Evolutionary conservation across 2,888 invertebrate genomes (phyloP).

Genomic region (Meandrusa payeni): DNA sequence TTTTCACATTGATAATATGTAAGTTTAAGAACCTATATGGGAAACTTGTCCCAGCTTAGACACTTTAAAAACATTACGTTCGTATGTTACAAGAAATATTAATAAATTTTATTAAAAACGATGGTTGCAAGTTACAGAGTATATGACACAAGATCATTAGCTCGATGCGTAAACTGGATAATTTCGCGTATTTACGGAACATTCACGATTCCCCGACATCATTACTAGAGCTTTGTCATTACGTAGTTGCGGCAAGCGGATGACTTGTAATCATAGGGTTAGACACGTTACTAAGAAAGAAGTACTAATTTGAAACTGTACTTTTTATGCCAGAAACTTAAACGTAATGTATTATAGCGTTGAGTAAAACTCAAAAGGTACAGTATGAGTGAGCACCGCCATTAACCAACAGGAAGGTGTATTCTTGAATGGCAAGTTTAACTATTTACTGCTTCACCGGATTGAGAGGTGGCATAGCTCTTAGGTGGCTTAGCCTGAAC

Average conservation of each 20-base stretch:
- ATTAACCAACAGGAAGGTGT: not conserved
- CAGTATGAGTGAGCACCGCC: slow-evolving; percentile 7
- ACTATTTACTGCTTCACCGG: too few relatives aligned
- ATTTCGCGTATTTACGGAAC: slow-evolving; percentile 19
- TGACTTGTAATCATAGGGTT: slow-evolving; percentile 28
- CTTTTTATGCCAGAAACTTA: slow-evolving; percentile 18
- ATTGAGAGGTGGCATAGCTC: too few relatives aligned
- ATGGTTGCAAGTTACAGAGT: not conserved
- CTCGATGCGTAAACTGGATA: slow-evolving; percentile 15
- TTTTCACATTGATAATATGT: too few relatives aligned
- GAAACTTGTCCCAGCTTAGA: too few relatives aligned
- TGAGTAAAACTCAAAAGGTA: slow-evolving; percentile 9
- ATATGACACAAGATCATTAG: not conserved
- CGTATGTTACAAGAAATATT: not conserved
- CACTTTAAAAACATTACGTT: too few relatives aligned
- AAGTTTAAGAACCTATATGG: too few relatives aligned
- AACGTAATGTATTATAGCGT: slow-evolving; percentile 9
- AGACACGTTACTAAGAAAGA: slow-evolving; percentile 20
- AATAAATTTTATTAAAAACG: slow-evolving; percentile 5
- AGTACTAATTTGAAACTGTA: slow-evolving; percentile 24
- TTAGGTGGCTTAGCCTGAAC: too few relatives aligned
- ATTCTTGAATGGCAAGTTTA: too few relatives aligned
- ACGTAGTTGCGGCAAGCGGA: slow-evolving; percentile 21
- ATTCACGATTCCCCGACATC: slow-evolving; percentile 12
- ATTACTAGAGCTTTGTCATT: slow-evolving; percentile 16